These are phyloP conservation scores for Helicolenus hilgendorfi DNA, from an alignment of 2,797 vertebrate genomes.

Conservation along the genomic window DNA sequence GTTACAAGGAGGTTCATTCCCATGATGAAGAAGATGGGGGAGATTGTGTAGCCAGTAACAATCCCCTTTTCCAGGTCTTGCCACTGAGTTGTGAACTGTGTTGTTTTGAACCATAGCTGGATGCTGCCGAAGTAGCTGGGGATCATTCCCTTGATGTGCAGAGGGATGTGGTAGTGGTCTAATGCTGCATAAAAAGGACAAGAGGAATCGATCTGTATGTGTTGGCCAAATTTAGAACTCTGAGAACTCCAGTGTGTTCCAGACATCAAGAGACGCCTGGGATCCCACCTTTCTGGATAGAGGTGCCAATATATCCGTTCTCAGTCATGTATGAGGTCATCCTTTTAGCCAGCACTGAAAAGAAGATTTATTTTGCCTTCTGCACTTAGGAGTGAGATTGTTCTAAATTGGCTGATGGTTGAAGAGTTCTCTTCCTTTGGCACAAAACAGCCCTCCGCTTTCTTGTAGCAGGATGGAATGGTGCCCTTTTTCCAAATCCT, in stretches of 20 bases:
- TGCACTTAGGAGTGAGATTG: not conserved
- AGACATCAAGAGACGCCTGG: not conserved
- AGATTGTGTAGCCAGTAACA: not conserved
- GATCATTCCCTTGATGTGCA: not conserved
- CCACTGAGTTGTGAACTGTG: not conserved
- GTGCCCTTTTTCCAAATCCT: not conserved
- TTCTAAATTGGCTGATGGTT: not conserved
- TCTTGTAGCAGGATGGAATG: not conserved
- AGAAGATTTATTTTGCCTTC: not conserved
- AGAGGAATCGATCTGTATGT: not conserved
- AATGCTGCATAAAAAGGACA: not conserved
- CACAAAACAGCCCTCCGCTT: not conserved
- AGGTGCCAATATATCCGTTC: not conserved
- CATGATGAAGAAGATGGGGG: not conserved
- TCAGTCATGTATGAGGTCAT: not conserved
- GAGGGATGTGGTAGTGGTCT: not conserved
- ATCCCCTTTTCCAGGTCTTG: not conserved
- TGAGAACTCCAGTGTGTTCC: not conserved
- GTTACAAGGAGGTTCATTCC: not conserved
- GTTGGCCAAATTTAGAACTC: not conserved
- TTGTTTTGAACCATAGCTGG: not conserved
- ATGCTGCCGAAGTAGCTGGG: not conserved
- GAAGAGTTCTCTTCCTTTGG: not conserved
- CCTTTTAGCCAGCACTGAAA: not conserved
- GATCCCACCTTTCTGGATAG: not conserved